Conservation (phyloP, 2,888 invertebrate genomes). For the Lissocephala sabroskyi region DNA sequence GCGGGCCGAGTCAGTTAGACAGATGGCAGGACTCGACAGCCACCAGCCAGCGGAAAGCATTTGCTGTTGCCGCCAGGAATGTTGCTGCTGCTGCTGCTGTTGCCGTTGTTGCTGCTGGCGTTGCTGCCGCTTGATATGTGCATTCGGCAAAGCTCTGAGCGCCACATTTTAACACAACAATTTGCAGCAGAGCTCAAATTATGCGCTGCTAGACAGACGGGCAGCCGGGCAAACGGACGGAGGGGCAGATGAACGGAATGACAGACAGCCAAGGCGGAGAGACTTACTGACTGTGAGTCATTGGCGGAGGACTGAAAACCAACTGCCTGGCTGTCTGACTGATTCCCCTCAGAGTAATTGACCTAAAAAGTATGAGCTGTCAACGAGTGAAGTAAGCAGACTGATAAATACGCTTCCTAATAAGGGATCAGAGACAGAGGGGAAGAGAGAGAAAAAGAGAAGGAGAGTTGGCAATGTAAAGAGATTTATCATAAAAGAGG, state of each 20-base stretch:
- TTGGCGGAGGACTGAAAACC: too few relatives aligned
- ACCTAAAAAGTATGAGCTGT: too few relatives aligned
- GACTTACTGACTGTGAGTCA: too few relatives aligned
- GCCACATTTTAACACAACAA: slow-evolving; percentile 31
- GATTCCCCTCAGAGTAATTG: not conserved
- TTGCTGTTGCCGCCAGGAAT: not conserved
- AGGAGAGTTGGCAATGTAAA: too few relatives aligned
- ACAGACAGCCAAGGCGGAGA: too few relatives aligned
- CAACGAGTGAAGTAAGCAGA: too few relatives aligned
- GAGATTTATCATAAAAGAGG: too few relatives aligned
- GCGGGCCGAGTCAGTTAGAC: not conserved
- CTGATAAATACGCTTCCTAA: too few relatives aligned
- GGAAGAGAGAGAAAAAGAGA: too few relatives aligned
- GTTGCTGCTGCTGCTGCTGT: not conserved
- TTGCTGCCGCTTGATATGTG: not conserved
- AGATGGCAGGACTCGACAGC: not conserved
- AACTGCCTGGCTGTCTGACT: not conserved
- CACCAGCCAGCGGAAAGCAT: slow-evolving; percentile 4
- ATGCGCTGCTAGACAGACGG: slow-evolving; percentile 2
- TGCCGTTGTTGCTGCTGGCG: not conserved
- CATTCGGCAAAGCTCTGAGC: slow-evolving; percentile 9
- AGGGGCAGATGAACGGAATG: too few relatives aligned
- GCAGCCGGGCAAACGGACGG: too few relatives aligned
- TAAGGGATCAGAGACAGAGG: too few relatives aligned
- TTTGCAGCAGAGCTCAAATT: slow-evolving; percentile 24